phyloP scores from a whole-genome alignment of 37 sponge, comb jelly and placozoan genomes.

The Oscarella lobularis region DNA sequence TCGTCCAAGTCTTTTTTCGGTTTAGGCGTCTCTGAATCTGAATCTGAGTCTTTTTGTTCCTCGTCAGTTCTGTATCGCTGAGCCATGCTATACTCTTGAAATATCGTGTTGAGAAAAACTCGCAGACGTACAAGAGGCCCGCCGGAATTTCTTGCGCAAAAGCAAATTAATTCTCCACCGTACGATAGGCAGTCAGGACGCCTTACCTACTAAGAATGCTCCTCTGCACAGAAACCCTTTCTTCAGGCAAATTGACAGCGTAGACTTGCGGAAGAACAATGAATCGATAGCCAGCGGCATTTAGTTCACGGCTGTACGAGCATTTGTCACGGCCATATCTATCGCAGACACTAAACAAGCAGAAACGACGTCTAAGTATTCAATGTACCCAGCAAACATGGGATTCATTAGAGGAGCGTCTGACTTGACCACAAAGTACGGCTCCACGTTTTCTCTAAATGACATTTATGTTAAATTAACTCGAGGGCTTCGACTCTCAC shows the following conservation, averaged over 20 bases:
- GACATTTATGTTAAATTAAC: no score
- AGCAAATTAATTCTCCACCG: no score
- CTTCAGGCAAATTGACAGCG: not conserved
- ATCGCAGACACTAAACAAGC: no score
- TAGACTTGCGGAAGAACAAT: not conserved
- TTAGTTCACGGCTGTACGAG: slow-evolving; percentile 8
- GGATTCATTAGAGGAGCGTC: slow-evolving; percentile 1
- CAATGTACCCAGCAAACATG: slow-evolving; percentile 11
- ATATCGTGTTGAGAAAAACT: slow-evolving; percentile 6
- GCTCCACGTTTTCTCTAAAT: slow-evolving; percentile 16
- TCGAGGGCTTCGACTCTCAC: no score
- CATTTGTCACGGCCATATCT: slow-evolving; percentile 18
- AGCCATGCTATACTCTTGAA: slow-evolving; percentile 2
- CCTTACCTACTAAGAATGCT: not conserved
- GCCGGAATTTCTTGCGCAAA: no score
- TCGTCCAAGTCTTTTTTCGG: not conserved
- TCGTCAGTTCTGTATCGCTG: not conserved
- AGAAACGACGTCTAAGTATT: not conserved
- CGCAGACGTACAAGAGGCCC: not conserved
- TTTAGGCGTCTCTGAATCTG: not conserved
- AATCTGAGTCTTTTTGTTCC: not conserved
- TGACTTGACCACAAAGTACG: slow-evolving; percentile 7
- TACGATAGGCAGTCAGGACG: not conserved
- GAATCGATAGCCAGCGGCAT: slow-evolving; percentile 1
- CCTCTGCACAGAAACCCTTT: not conserved